These are phyloP conservation scores for Tipula lateralis DNA, from an alignment of 2,888 invertebrate species.

Conservation along the genomic window DNA sequence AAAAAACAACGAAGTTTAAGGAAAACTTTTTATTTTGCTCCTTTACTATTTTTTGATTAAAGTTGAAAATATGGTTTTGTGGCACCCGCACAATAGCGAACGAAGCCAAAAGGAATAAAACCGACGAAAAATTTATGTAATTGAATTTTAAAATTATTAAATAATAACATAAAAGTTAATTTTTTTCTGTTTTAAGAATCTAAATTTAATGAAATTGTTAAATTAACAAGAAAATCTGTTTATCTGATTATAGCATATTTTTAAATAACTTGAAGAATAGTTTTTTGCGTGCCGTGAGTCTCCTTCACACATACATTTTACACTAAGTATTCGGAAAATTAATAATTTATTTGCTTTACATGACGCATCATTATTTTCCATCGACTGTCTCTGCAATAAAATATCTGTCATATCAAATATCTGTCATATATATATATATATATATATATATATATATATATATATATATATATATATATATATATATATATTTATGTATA, in stretches of 20 bases:
- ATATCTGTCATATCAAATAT: no score
- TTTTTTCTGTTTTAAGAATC: neutral
- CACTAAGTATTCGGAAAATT: neutral
- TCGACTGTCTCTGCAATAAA: no score
- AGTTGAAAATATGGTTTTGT: neutral
- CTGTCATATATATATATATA: no score
- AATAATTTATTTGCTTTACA: neutral
- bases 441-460: no score
- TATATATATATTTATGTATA: no score
- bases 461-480: no score
- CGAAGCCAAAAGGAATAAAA: neutral
- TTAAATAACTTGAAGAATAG: neutral
- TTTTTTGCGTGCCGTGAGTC: neutral
- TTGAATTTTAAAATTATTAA: neutral
- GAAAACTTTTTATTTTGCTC: neutral
- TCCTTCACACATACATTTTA: neutral
- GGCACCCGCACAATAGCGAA: neutral
- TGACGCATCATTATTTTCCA: neutral
- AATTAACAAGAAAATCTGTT: slow-evolving; percentile 2
- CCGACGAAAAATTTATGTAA: neutral
- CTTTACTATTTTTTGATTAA: neutral
- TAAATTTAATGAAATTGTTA: neutral
- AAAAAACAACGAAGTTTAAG: neutral
- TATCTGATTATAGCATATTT: neutral
- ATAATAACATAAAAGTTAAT: neutral